These are phyloP conservation scores for Halcyon senegalensis DNA, from an alignment of 2,113 vertebrate genomes.

Conservation along the genomic window DNA sequence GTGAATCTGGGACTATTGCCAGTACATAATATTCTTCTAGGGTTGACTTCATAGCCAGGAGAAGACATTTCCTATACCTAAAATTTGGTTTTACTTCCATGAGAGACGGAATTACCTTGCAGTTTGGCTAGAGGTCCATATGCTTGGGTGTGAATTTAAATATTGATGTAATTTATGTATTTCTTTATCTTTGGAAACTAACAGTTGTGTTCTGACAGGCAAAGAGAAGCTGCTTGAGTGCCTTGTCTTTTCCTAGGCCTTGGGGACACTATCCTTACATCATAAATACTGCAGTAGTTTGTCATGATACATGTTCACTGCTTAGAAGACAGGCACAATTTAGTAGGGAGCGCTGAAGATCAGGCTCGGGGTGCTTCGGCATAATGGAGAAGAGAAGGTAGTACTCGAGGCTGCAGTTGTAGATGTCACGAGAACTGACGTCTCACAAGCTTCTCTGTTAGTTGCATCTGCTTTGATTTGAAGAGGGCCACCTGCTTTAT, in stretches of 20 bases:
- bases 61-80: background rate
- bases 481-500: conserved; percentile 15
- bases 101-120: background rate
- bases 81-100: background rate
- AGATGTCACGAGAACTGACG: background rate
- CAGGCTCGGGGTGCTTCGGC: background rate
- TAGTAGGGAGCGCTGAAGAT: background rate
- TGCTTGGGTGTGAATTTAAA: background rate
- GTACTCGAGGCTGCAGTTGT: background rate
- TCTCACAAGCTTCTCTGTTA: conserved; percentile 24
- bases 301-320: background rate
- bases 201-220: background rate
- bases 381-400: background rate
- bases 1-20: conserved; percentile 17
- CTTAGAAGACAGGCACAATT: background rate
- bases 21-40: background rate
- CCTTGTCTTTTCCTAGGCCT: background rate
- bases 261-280: background rate
- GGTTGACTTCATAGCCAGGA: conserved; percentile 1
- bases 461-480: conserved; percentile 44
- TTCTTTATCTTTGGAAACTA: background rate
- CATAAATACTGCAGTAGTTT: background rate
- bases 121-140: background rate
- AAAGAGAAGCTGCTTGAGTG: background rate
- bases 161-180: background rate